Base-by-base conservation (phyloP, 1,140 invertebrate species). In the Mylabris phalerata region DNA sequence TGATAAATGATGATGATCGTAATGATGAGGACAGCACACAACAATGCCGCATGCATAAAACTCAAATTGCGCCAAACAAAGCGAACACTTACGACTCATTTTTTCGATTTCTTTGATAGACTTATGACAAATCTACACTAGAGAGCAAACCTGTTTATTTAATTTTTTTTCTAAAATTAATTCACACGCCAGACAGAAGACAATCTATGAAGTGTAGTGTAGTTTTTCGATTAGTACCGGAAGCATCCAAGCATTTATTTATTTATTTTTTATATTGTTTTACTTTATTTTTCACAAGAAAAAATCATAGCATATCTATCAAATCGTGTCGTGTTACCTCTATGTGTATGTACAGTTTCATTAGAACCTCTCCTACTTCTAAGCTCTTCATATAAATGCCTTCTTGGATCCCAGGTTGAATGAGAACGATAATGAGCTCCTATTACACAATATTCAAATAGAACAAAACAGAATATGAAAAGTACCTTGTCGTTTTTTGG, bases 361-460 rank as follows among this genome's bases (percentile, higher is more conserved):
- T 80, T 80, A 60, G 80, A 80, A 59, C 80, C 80, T 58, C 75
- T 79, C 56, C 75, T 80, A 75, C 79, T 82, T 67, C 81, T 81
- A 67, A 89, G 78, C 76, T 92, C 89, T 78, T 92, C 90, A 76
- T 93, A 93, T 77, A 92, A 87, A 71, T 91, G 87, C 41, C 89
- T 77, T 46, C 89, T 81, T 48, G 89, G 89, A 77, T 92, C 89
- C 90, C 89, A 92, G 68, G 90, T 92, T 27, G 87, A 88, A 75
- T 89, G 85, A 74, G 78, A 77, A 65, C 82, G 80, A 66, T 74
- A 74, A 70, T 73, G 72, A 60, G 68, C 64, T 64, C 72, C 72
- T 73, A 73, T 57, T 65, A 62, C 61, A 69, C 63, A 68, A 32
- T 32, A 64, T 55, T 52, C 46, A 26, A 63, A 60, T 40, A 56